Base-by-base conservation (phyloP, 2,888 invertebrate species). In the Lissocephala sabroskyi region DNA sequence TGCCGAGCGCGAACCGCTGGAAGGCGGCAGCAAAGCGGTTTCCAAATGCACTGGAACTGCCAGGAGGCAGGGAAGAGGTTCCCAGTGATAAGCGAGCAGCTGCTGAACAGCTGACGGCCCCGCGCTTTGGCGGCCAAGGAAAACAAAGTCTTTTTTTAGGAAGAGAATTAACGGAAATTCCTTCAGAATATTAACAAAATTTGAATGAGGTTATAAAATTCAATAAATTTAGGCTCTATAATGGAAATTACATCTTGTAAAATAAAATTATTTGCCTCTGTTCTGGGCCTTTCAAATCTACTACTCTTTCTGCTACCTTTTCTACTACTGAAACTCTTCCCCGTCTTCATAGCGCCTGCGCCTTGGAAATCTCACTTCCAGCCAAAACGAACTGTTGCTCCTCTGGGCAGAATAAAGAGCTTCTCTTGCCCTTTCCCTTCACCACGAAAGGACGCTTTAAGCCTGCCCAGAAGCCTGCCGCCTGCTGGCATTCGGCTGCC, bases 301-400 rank as follows among this genome's bases (percentile, higher is more conserved):
- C 18, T 40, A 42, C 32, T 1, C 3, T 19, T 36, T 30, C 32
- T 59, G 30, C 44, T 45, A 33, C 41, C 30, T 17, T 52, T 39
- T 39, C 42, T 36, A 13, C 39, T 28, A 13, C 11, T 5, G n/a
- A n/a, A n/a, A n/a, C n/a, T n/a, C 7, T 36, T 43, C 13, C 23
- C 16, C 14, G 19, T 19, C n/a, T 19, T 32, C 9, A 39, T n/a
- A 49, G 71, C 79, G 52, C 54, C 41, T 56, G 67, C 73, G 73
- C 36, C 29, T 56, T 78, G 73, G 76, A 68, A 67, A 41, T 41
- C 32, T n/a, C 42, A 36, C 41, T 33, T 44, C 32, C 44, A 44
- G 16, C 43, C 36, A 40, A 54, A 68, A 71, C 76, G 75, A 68
- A 78, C 67, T 68, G 67, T 68, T 68, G 79, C 67, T 78, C 67